Evolutionary conservation across 2,113 vertebrate genomes (phyloP).

Genomic region (Leucopsar rothschildi): DNA sequence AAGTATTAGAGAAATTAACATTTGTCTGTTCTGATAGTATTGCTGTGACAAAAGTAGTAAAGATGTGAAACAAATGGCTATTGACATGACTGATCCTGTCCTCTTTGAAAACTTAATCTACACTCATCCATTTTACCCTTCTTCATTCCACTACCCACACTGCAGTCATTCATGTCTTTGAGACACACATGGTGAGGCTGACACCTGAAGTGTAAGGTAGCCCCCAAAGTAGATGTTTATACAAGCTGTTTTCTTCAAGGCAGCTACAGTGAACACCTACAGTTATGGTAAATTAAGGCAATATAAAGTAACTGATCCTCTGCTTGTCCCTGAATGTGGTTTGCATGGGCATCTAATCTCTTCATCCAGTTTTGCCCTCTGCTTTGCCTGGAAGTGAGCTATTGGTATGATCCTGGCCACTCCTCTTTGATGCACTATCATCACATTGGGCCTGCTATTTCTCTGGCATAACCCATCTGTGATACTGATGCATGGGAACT

Average conservation of each 20-base stretch:
- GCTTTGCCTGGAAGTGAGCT: neutral
- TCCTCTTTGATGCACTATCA: neutral
- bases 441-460: neutral
- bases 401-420: neutral
- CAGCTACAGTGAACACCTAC: neutral
- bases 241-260: neutral
- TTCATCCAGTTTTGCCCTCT: neutral
- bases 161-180: neutral
- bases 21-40: slow-evolving; percentile 2
- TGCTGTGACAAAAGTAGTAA: slow-evolving; percentile 4
- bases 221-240: neutral
- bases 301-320: neutral
- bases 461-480: neutral
- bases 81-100: slow-evolving; percentile 22
- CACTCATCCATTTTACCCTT: neutral
- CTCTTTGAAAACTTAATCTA: slow-evolving; percentile 9
- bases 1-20: slow-evolving; percentile 27
- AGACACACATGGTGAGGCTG: neutral
- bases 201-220: neutral
- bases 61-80: slow-evolving; percentile 26
- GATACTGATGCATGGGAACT: neutral
- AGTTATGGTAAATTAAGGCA: neutral
- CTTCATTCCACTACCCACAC: neutral
- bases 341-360: neutral
- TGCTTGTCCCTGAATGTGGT: neutral